These are phyloP conservation scores for Dromaius novaehollandiae DNA, from an alignment of 2,113 vertebrate genomes.

Conservation along the genomic window DNA sequence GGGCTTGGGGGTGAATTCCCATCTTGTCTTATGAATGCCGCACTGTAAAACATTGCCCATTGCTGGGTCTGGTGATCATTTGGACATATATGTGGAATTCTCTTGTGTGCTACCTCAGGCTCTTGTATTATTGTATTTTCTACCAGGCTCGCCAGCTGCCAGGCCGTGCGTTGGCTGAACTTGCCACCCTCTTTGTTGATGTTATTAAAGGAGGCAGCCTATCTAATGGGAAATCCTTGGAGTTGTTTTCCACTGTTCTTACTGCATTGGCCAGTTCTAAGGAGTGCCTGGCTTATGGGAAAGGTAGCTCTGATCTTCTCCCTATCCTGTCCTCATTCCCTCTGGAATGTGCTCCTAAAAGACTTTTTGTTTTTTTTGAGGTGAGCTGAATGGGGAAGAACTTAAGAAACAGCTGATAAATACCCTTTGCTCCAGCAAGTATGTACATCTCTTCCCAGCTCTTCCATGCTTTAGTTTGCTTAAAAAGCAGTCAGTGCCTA, in stretches of 20 bases:
- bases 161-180: constrained; percentile 78
- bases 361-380: constrained; percentile 67
- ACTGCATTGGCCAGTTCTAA: constrained; percentile 83
- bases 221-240: constrained; percentile 89
- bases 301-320: constrained; percentile 80
- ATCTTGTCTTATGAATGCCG: background rate
- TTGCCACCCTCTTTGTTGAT: constrained; percentile 87
- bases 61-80: background rate
- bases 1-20: background rate
- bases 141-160: constrained; percentile 85
- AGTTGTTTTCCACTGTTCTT: constrained; percentile 91
- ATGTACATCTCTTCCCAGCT: background rate
- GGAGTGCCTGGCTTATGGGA: constrained; percentile 85
- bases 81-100: background rate
- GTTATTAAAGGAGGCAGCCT: constrained; percentile 84
- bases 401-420: constrained; percentile 95
- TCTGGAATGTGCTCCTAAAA: background rate
- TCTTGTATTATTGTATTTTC: background rate
- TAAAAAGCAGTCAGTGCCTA: background rate
- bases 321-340: background rate
- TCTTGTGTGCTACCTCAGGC: background rate
- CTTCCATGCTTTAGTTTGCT: background rate
- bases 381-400: constrained; percentile 90
- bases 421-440: constrained; percentile 93
- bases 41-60: background rate